Base-by-base conservation (phyloP, 2,797 vertebrate genomes). In the Taeniopygia guttata region DNA sequence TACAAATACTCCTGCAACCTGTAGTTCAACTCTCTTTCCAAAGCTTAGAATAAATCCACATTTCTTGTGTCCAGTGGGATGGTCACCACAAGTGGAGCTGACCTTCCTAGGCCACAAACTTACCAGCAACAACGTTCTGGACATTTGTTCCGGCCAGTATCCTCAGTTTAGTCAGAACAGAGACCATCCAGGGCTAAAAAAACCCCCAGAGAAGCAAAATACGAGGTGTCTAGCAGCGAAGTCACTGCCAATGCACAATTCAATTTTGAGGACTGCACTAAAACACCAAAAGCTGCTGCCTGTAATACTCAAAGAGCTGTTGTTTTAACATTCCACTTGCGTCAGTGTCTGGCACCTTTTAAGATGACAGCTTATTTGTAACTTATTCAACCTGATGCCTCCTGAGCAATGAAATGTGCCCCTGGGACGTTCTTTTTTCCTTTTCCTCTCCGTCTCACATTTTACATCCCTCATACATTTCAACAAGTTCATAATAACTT, bases 281-380 rank as follows among this genome's bases (percentile, higher is more conserved):
- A 90, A 94, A 18, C 40, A 66, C 23, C 55, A 42, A 48, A 66
- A 90, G 8, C 30, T 85, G 18, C 51, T 85, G 60, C 42, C 34
- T 83, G 9, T 12, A 72, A 46, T 10, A 23, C n/a, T 56, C 8
- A 4, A 34, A 38, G 54, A 84, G 62, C 11, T 84, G 76, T 36
- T 88, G 68, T 40, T 92, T 74, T 46, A 80, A 70, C 66, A 82
- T 70, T 54, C 45, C 60, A 5, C 76, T 84, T 89, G 52, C 4
- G 1, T 69, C 56, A 46, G 42, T 18, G 43, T 54, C 70, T 79
- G 55, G 48, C 78, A 87, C 42, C 63, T 83, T 40, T 60, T 56
- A 70, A 79, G 63, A 63, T 67, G 77, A 69, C 67, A 89, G 27
- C 64, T 85, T 93, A 79, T 74, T 77, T 84, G 64, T 84, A 60